phyloP scores from a whole-genome alignment of 2,888 invertebrate genomes.

The Catocala sponsa region DNA sequence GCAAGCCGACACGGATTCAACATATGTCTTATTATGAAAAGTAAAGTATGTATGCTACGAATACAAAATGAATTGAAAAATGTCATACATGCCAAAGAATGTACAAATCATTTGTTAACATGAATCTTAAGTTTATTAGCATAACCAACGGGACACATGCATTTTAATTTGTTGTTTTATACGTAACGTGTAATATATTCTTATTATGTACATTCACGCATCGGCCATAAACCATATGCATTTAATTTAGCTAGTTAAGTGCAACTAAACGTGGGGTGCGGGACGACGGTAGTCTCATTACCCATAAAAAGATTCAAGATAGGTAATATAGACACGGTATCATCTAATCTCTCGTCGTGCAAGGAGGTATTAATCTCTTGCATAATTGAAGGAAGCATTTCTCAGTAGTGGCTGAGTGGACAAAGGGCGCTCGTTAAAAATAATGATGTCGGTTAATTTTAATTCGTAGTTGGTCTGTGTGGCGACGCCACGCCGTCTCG shows the following conservation, averaged over 20 bases:
- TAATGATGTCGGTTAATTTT: slow-evolving; percentile 63
- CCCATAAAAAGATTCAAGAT: slow-evolving; percentile 36
- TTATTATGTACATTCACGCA: slow-evolving; percentile 26
- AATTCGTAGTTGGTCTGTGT: slow-evolving; percentile 53
- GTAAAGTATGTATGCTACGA: not conserved
- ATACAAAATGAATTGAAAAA: not conserved
- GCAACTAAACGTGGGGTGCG: not conserved
- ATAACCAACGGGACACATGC: not conserved
- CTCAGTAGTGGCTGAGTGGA: slow-evolving; percentile 54
- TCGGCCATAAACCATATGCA: slow-evolving; percentile 20
- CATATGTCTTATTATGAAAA: slow-evolving; percentile 21
- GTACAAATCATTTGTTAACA: slow-evolving; percentile 2
- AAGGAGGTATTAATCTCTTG: slow-evolving; percentile 33
- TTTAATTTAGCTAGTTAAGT: slow-evolving; percentile 5
- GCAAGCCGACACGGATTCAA: slow-evolving; percentile 21
- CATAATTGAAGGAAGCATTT: slow-evolving; percentile 46
- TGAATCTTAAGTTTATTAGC: slow-evolving; percentile 16
- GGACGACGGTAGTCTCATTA: slow-evolving; percentile 21
- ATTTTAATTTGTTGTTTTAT: slow-evolving; percentile 7
- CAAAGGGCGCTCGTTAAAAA: slow-evolving; percentile 65
- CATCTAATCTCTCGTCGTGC: slow-evolving; percentile 36
- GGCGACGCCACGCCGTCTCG: slow-evolving; percentile 77
- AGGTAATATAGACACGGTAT: slow-evolving; percentile 28
- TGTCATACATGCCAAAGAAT: slow-evolving; percentile 1
- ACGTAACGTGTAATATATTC: slow-evolving; percentile 18